A percentile compares a stretch with the other conserved stretches of the same genome.
Evolutionary conservation across 2,888 invertebrate genomes (phyloP).

Genomic region (Mythimna vitellina): DNA sequence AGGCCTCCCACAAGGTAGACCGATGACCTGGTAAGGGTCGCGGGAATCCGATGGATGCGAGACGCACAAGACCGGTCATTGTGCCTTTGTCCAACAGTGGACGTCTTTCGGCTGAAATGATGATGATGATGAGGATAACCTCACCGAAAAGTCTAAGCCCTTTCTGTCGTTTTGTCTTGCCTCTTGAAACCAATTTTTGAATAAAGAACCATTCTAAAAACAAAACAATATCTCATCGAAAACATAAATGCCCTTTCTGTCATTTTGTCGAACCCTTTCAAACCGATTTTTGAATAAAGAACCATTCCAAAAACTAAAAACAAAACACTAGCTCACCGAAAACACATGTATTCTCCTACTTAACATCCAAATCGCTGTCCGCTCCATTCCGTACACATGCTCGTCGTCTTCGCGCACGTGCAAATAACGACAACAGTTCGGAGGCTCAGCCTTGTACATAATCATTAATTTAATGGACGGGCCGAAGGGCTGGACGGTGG

Average conservation of each 20-base stretch:
- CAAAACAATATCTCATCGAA: conserved; percentile 13
- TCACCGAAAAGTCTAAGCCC: neutral
- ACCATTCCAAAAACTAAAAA: conserved; percentile 15
- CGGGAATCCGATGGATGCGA: too few species aligned
- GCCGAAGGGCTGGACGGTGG: conserved; percentile 67
- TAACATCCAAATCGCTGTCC: conserved; percentile 61
- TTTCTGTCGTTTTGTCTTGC: too few species aligned
- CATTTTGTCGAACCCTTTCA: neutral
- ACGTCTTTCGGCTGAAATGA: too few species aligned
- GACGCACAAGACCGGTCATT: too few species aligned
- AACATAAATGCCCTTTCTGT: conserved; percentile 23
- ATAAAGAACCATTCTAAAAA: conserved; percentile 4
- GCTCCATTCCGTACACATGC: conserved; percentile 71
- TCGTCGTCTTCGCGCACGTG: conserved; percentile 75
- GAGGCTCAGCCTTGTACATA: conserved; percentile 73
- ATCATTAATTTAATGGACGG: conserved; percentile 83
- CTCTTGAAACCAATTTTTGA: neutral
- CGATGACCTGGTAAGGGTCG: too few species aligned
- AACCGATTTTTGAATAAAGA: neutral
- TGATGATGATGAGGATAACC: too few species aligned
- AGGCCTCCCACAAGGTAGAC: too few species aligned
- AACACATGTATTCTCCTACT: conserved; percentile 46
- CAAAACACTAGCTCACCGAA: conserved; percentile 19
- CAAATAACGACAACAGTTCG: conserved; percentile 82
- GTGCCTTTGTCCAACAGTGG: too few species aligned